Conservation (phyloP, 2,113 vertebrate genomes). For the Seriola dumerili region DNA sequence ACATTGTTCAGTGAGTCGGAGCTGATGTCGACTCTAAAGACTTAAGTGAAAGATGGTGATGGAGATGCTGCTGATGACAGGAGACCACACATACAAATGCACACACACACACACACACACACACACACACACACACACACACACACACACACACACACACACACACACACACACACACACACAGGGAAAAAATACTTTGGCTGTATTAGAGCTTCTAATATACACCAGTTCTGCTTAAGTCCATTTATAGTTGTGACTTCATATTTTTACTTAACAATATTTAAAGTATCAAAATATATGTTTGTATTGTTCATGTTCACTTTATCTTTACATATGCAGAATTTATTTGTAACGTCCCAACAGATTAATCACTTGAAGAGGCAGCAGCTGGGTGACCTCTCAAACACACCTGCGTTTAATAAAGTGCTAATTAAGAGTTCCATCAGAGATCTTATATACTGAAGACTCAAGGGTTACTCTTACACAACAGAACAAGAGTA, state of each 20-base stretch:
- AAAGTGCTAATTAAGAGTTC: background rate
- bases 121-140: background rate
- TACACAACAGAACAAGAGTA: background rate
- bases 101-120: no score
- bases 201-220: background rate
- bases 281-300: background rate
- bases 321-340: background rate
- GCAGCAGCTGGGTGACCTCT: background rate
- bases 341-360: background rate
- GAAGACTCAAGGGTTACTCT: background rate
- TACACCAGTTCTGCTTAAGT: background rate
- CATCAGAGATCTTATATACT: background rate
- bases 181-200: background rate
- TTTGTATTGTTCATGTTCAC: background rate
- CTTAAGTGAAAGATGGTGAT: background rate
- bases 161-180: background rate
- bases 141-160: background rate
- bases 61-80: no score
- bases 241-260: background rate
- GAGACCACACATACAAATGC: background rate
- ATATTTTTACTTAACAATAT: background rate
- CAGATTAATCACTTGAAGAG: background rate
- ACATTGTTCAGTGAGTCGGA: constrained; percentile 4
- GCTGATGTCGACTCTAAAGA: background rate
- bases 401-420: constrained; percentile 3